Percentiles rank a stretch among this genome's conserved stretches.
These are phyloP conservation scores for Palythoa grandiflora DNA, from an alignment of 92 coral and sea anemone species.

Conservation along the genomic window DNA sequence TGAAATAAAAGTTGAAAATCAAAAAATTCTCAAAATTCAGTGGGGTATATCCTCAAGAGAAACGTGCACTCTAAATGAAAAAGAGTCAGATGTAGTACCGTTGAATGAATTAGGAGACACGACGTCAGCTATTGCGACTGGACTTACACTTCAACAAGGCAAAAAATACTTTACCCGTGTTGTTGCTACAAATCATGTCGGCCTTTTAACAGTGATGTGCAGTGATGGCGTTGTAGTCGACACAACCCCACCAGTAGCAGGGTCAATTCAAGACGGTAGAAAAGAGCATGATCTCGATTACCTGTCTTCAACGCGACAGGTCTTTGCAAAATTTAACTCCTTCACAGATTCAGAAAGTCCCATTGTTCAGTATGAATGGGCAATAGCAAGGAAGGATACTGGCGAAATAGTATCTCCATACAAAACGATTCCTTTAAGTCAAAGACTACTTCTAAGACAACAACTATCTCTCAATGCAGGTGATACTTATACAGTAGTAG, in stretches of 20 bases:
- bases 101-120: slow-evolving; percentile 86
- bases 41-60: slow-evolving; percentile 88
- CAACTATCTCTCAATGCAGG: slow-evolving; percentile 78
- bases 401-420: slow-evolving; percentile 70
- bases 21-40: slow-evolving; percentile 68
- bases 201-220: slow-evolving; percentile 86
- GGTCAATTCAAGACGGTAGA: slow-evolving; percentile 72
- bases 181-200: slow-evolving; percentile 76
- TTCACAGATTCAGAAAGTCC: slow-evolving; percentile 92
- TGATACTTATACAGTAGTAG: slow-evolving; percentile 65
- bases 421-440: slow-evolving; percentile 73
- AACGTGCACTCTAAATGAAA: slow-evolving; percentile 76
- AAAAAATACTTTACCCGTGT: slow-evolving; percentile 85
- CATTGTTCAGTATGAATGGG: slow-evolving; percentile 89
- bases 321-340: slow-evolving; percentile 73
- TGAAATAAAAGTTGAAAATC: slow-evolving; percentile 57
- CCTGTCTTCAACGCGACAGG: slow-evolving; percentile 79
- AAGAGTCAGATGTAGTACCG: slow-evolving; percentile 78
- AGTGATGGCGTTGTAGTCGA: slow-evolving; percentile 90
- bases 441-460: slow-evolving; percentile 83
- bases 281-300: slow-evolving; percentile 66
- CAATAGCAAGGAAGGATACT: slow-evolving; percentile 55
- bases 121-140: slow-evolving; percentile 80
- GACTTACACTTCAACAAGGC: slow-evolving; percentile 74
- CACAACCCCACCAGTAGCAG: slow-evolving; percentile 86